phyloP scores from a whole-genome alignment of 2,888 invertebrate species.

The Tipula vernalis region DNA sequence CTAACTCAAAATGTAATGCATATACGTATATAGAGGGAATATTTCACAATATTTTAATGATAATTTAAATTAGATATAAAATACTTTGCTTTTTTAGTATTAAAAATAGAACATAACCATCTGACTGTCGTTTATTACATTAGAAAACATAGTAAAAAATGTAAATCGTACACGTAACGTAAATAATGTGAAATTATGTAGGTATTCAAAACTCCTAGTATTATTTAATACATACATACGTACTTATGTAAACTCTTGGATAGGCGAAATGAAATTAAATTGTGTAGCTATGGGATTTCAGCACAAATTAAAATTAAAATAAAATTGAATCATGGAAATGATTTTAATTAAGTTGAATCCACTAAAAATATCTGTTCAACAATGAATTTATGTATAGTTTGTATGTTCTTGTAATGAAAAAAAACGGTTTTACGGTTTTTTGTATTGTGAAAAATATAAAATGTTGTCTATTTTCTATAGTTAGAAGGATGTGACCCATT shows the following conservation, averaged over 20 bases:
- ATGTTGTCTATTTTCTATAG: too few species aligned
- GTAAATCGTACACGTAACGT: not conserved
- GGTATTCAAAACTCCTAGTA: not conserved
- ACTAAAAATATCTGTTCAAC: too few species aligned
- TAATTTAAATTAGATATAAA: not conserved
- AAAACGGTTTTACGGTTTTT: too few species aligned
- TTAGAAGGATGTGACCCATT: too few species aligned
- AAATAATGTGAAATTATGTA: not conserved
- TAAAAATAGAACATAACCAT: not conserved
- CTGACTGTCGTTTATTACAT: not conserved
- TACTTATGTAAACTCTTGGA: not conserved
- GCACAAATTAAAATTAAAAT: too few species aligned
- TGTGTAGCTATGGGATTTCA: too few species aligned
- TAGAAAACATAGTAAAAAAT: not conserved
- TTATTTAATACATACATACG: not conserved
- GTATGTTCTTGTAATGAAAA: too few species aligned
- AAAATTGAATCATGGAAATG: too few species aligned
- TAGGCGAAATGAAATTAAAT: too few species aligned
- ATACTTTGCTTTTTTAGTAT: not conserved
- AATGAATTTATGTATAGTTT: too few species aligned
- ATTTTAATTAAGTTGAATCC: too few species aligned
- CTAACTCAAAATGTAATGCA: not conserved
- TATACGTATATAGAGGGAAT: not conserved
- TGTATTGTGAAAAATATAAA: too few species aligned
- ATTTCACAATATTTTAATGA: not conserved